Base-by-base conservation (phyloP, 2,113 vertebrate species). In the human region DNA sequence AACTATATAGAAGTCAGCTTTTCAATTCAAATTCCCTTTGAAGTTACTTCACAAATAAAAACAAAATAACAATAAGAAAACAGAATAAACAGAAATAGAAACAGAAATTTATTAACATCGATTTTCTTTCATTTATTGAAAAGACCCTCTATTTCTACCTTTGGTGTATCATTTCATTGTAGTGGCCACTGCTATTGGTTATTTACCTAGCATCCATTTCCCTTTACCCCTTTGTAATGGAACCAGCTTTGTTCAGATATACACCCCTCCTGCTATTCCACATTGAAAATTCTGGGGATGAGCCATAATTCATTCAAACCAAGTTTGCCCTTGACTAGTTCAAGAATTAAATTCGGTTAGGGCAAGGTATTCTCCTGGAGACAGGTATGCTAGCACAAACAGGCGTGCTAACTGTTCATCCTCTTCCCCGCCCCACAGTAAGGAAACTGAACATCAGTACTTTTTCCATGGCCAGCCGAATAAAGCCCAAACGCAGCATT, bases 11-110 rank as follows among this genome's bases (percentile, higher is more conserved):
- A 92, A 61, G 45, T 72, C 52, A 97, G 83, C 55, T 76, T 76
- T 93, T 84, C n/a, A 16, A 68, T 57, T 94, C 35, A 87, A 94
- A 92, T 87, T 87, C 59, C 45, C 86, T 93, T 48, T 80, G 20
- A 93, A 87, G 6, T 89, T 78, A 79, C 38, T 94, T 64, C 22
- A 75, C 17, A 93, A 68, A 82, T 11, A 79, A 30, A 64, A 86
- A 96, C 32, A 87, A 78, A 92, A 92, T 20, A 22, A 70, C 3
- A 76, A 75, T 8, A 40, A 64, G 22, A 45, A 45, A 45, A 45
- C 1, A 45, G 45, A 45, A 45, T 8, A 9, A 40, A 94, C 27
- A 82, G 43, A 93, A 50, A 48, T 52, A 64, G 92, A 93, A 86
- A 90, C 32, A 57, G 35, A 75, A 73, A 87, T 70, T 61, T 79